Evolutionary conservation across 2,888 invertebrate species (phyloP).

Genomic region (Eristalis tenax): DNA sequence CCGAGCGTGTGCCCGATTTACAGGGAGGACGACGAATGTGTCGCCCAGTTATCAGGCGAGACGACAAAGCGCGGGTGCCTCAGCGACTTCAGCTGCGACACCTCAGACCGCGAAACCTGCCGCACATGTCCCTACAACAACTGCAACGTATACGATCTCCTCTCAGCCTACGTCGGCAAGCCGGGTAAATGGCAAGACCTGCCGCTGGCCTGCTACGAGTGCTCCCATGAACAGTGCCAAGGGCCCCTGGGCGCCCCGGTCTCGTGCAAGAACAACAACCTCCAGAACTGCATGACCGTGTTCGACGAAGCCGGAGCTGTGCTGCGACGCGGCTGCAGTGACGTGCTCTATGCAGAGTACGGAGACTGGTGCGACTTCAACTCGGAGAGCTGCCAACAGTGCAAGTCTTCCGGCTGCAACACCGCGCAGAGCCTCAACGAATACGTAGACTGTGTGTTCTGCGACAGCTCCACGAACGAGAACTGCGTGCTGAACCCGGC

Average conservation of each 20-base stretch:
- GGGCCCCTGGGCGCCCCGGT: constrained; percentile 8
- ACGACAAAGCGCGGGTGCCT: constrained; percentile 76
- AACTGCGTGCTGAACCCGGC: constrained; percentile 60
- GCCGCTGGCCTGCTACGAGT: constrained; percentile 76
- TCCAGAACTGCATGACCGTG: constrained; percentile 77
- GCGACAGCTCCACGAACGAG: constrained; percentile 74
- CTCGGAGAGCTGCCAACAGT: constrained; percentile 73
- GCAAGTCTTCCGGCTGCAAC: constrained; percentile 78
- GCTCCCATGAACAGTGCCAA: constrained; percentile 74
- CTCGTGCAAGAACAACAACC: constrained; percentile 75
- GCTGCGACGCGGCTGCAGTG: constrained; percentile 77
- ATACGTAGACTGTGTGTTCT: constrained; percentile 76
- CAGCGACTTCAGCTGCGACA: constrained; percentile 75
- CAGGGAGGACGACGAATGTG: constrained; percentile 74
- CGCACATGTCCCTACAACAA: constrained; percentile 75
- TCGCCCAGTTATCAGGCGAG: constrained; percentile 73
- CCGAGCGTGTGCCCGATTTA: constrained; percentile 74
- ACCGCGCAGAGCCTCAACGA: constrained; percentile 71
- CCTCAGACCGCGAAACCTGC: constrained; percentile 72
- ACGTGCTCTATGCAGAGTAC: constrained; percentile 71
- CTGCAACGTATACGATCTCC: constrained; percentile 76
- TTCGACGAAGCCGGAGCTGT: constrained; percentile 74
- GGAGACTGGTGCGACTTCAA: constrained; percentile 75
- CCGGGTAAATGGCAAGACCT: constrained; percentile 78
- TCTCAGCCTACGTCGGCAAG: constrained; percentile 74